A percentile compares a stretch with the other conserved stretches of the same genome.
These are phyloP conservation scores for Falco peregrinus DNA, from an alignment of 2,797 vertebrate genomes.

Conservation along the genomic window DNA sequence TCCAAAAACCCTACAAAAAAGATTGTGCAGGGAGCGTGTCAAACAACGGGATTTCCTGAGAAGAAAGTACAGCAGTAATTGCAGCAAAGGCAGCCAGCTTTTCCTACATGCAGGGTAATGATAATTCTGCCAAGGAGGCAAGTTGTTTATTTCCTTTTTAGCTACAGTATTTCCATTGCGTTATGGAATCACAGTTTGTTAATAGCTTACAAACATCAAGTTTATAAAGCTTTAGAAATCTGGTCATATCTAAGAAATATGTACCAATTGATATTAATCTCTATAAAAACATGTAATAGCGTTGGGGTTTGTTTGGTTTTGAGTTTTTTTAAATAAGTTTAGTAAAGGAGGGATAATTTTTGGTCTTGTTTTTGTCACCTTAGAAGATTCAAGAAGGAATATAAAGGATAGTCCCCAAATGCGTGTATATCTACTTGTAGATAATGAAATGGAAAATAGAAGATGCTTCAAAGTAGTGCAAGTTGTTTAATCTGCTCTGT, in stretches of 20 bases:
- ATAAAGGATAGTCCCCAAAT: background rate
- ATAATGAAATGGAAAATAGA: background rate
- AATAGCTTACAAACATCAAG: background rate
- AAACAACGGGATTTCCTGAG: constrained; percentile 26
- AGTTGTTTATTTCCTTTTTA: constrained; percentile 45
- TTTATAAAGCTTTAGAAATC: background rate
- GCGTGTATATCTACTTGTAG: background rate
- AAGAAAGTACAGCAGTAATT: background rate
- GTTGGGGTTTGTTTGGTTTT: background rate
- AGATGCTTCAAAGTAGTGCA: background rate
- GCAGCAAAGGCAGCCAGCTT: constrained; percentile 8
- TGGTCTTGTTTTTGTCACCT: background rate
- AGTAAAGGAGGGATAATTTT: background rate
- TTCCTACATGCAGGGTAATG: background rate
- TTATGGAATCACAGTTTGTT: background rate
- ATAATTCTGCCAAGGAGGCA: constrained; percentile 4
- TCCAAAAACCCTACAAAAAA: background rate
- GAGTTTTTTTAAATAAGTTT: background rate
- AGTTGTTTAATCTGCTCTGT: background rate
- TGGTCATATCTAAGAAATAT: background rate
- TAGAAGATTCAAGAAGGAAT: background rate
- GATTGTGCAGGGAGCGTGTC: background rate
- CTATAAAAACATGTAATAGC: background rate
- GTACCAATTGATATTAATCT: background rate
- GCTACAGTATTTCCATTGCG: background rate